A percentile compares a stretch with the other conserved stretches of the same genome.
These are phyloP conservation scores for Anser brachyrhynchus DNA, from an alignment of 2,113 vertebrate genomes.

Conservation along the genomic window DNA sequence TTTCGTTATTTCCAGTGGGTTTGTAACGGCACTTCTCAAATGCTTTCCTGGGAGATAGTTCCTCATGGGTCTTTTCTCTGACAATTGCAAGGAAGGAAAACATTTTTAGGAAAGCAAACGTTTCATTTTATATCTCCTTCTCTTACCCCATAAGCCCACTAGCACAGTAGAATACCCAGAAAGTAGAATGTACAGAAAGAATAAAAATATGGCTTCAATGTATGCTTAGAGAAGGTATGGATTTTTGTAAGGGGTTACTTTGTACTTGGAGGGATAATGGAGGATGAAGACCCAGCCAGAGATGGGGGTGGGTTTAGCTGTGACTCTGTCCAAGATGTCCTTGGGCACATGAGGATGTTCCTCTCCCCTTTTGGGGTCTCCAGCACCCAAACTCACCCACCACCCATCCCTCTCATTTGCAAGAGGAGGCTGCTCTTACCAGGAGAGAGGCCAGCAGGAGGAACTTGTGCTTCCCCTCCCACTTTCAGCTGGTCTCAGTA, in stretches of 20 bases:
- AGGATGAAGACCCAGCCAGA: not conserved
- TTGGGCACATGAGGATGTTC: accelerated
- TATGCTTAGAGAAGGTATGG: not conserved
- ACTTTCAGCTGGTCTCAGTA: not conserved
- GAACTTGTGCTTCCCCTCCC: not conserved
- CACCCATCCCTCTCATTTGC: not conserved
- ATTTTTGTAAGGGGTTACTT: not conserved
- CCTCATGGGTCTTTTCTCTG: not conserved
- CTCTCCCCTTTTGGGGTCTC: not conserved
- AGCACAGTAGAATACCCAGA: not conserved
- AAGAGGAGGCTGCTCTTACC: not conserved
- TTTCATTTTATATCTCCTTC: not conserved
- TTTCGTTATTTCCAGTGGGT: not conserved
- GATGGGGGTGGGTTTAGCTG: not conserved
- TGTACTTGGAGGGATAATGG: not conserved
- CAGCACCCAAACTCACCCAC: not conserved
- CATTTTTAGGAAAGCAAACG: not conserved
- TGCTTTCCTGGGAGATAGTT: not conserved
- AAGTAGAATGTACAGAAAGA: not conserved
- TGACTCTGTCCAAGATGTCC: not conserved
- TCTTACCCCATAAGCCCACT: not conserved
- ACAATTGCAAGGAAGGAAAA: not conserved
- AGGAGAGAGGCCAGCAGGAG: not conserved
- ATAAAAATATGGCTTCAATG: not conserved
- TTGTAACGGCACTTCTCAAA: not conserved